These are phyloP conservation scores for Chinchilla lanigera DNA, from an alignment of 2,113 vertebrate genomes.

Conservation along the genomic window DNA sequence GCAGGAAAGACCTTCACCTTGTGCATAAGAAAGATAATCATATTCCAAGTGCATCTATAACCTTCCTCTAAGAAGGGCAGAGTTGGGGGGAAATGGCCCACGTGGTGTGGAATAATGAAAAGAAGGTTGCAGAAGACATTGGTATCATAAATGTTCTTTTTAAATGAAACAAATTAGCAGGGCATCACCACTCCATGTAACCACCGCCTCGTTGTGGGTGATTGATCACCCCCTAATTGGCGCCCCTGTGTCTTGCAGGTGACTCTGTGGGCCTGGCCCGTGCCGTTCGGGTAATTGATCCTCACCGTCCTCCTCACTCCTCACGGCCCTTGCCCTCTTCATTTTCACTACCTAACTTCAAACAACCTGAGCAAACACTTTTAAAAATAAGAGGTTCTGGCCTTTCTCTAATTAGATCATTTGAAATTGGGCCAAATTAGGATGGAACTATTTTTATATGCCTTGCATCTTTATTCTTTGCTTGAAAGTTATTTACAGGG, in stretches of 20 bases:
- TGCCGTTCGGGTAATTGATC: fast-evolving
- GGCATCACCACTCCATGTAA: fast-evolving
- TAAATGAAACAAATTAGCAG: background rate
- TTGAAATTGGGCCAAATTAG: slow-evolving; percentile 20
- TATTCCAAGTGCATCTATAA: background rate
- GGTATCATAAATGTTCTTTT: background rate
- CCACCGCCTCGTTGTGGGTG: background rate
- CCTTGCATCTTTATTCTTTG: background rate
- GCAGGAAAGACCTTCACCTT: background rate
- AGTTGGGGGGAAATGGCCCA: background rate
- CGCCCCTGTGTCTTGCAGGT: background rate
- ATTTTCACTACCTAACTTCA: background rate
- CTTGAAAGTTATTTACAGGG: slow-evolving; percentile 40
- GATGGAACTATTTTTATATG: slow-evolving; percentile 33
- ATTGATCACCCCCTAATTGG: background rate
- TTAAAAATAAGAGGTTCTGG: slow-evolving; percentile 41
- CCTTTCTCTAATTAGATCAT: slow-evolving; percentile 55
- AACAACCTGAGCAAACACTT: slow-evolving; percentile 39
- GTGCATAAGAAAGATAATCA: background rate
- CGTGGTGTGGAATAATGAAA: background rate
- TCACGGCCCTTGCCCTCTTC: fast-evolving
- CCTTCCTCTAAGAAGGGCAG: background rate
- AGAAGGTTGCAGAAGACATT: background rate
- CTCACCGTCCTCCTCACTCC: background rate
- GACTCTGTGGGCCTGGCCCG: background rate